These are phyloP conservation scores for Alcedo atthis DNA, from an alignment of 2,797 vertebrate genomes.

Conservation along the genomic window DNA sequence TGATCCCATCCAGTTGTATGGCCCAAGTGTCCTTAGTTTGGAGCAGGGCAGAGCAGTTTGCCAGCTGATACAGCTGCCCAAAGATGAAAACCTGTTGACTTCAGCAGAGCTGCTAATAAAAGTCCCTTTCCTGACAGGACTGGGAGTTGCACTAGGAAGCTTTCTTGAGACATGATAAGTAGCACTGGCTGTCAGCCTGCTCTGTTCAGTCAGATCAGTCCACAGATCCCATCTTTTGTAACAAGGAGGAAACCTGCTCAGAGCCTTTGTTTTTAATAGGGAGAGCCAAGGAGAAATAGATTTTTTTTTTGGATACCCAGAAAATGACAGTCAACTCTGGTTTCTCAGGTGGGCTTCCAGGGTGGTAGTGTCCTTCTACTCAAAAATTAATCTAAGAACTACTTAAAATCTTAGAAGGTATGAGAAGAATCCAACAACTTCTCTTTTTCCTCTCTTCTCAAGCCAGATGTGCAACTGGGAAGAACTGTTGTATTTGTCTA, in stretches of 20 bases:
- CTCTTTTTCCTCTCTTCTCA: neutral
- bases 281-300: neutral
- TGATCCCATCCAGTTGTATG: neutral
- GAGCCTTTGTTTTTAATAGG: neutral
- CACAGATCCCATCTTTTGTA: neutral
- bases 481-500: neutral
- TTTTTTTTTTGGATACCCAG: neutral
- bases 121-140: neutral
- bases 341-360: neutral
- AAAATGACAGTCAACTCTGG: neutral
- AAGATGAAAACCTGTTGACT: neutral
- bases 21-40: neutral
- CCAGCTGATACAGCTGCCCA: neutral
- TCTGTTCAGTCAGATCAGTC: neutral
- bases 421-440: neutral
- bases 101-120: neutral
- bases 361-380: neutral
- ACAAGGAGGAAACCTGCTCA: neutral
- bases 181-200: neutral
- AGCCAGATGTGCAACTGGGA: neutral
- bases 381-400: conserved; percentile 4
- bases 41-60: neutral
- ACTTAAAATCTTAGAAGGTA: neutral
- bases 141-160: neutral
- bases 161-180: neutral